phyloP scores from a whole-genome alignment of 64 coral and sea anemone genomes.

The Orbicella faveolata region DNA sequence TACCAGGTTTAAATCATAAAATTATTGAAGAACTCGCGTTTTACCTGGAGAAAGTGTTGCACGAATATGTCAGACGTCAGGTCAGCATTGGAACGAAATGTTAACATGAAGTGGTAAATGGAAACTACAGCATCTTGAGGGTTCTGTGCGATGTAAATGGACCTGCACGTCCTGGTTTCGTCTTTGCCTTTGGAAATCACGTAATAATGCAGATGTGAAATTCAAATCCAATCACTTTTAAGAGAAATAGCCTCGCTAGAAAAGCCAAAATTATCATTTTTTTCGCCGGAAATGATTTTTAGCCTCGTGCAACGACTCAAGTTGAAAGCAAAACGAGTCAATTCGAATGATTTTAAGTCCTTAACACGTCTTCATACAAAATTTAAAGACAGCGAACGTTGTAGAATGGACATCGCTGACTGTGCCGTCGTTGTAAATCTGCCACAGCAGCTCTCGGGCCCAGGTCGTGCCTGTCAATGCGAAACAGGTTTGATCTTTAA shows the following conservation, averaged over 20 bases:
- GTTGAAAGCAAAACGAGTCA: not conserved
- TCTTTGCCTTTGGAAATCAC: not conserved
- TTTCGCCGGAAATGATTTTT: not conserved
- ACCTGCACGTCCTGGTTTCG: not conserved
- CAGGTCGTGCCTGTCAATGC: not conserved
- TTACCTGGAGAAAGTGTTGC: not conserved
- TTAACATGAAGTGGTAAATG: not conserved
- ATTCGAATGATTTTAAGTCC: not conserved
- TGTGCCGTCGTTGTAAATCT: not conserved
- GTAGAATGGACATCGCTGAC: not conserved
- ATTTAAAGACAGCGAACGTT: not conserved
- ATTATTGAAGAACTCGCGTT: not conserved
- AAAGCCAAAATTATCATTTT: no score
- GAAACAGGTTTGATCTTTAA: not conserved
- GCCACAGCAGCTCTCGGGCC: not conserved
- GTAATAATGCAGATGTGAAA: not conserved
- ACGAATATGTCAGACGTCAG: not conserved
- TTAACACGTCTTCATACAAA: no score
- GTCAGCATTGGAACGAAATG: not conserved
- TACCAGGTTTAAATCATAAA: no score
- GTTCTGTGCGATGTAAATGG: not conserved
- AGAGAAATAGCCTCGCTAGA: no score
- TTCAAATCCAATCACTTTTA: no score
- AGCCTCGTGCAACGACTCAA: not conserved
- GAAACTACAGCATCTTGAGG: not conserved